phyloP scores from a whole-genome alignment of 1,140 invertebrate species.

The Zaprionus lachaisei region DNA sequence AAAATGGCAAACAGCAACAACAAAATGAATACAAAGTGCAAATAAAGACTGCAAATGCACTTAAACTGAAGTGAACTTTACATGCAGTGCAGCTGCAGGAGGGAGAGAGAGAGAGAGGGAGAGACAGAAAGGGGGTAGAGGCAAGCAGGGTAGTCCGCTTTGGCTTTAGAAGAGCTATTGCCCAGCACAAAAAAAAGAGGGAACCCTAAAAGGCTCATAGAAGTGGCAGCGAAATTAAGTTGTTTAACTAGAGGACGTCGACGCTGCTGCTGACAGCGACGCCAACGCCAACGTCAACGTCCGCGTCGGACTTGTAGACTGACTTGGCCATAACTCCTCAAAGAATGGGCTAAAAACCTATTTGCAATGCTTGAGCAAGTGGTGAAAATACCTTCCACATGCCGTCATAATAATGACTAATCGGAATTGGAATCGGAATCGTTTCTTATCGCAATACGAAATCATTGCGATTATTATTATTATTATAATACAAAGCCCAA shows the following conservation, averaged over 20 bases:
- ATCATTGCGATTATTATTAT: neutral
- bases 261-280: neutral
- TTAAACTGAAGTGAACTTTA: constrained; percentile 77
- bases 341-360: neutral
- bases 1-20: constrained; percentile 63
- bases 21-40: constrained; percentile 75
- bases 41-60: constrained; percentile 79
- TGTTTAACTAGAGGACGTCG: constrained; percentile 36
- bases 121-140: neutral
- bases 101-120: neutral
- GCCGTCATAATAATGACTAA: constrained; percentile 2
- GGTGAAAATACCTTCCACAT: neutral
- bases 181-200: constrained; percentile 23
- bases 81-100: constrained; percentile 10
- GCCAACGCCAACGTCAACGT: neutral
- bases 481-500: neutral
- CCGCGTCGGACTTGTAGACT: neutral
- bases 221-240: constrained; percentile 51
- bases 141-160: neutral
- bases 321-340: neutral
- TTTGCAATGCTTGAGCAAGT: neutral
- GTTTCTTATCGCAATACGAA: neutral
- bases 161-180: constrained; percentile 22
- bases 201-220: constrained; percentile 32
- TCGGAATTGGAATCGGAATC: neutral